Conservation (phyloP, 1,140 invertebrate species). For the Sinonovacula constricta region DNA sequence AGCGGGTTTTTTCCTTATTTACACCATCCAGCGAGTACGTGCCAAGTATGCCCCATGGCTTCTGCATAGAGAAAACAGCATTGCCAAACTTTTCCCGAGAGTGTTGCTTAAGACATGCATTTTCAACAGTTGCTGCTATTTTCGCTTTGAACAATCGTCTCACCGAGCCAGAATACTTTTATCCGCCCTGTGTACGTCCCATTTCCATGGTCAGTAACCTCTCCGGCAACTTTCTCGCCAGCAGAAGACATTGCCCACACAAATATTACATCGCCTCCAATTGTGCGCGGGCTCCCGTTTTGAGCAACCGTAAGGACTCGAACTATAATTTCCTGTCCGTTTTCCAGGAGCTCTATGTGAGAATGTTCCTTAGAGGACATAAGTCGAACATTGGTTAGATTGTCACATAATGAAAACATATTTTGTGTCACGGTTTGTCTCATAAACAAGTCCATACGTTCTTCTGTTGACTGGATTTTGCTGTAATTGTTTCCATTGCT, state of each 20-base stretch:
- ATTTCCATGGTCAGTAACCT: slow-evolving; percentile 40
- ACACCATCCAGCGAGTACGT: slow-evolving; percentile 1
- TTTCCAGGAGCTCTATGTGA: too few species aligned
- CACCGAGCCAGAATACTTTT: slow-evolving; percentile 23
- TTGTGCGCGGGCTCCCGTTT: not conserved
- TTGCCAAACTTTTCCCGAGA: slow-evolving; percentile 17
- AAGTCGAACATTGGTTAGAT: too few species aligned
- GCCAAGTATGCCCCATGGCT: slow-evolving; percentile 18
- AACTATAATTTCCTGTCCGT: too few species aligned
- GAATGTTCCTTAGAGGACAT: too few species aligned
- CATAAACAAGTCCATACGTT: too few species aligned
- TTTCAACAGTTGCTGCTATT: slow-evolving; percentile 16
- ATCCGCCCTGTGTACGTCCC: slow-evolving; percentile 28
- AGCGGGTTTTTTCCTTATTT: slow-evolving; percentile 11
- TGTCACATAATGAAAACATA: too few species aligned
- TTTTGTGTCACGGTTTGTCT: too few species aligned
- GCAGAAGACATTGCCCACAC: slow-evolving; percentile 1
- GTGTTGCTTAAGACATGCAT: slow-evolving; percentile 29
- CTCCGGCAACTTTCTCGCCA: slow-evolving; percentile 25
- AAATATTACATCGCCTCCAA: slow-evolving; percentile 17
- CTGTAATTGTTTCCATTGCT: too few species aligned
- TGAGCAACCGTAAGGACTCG: too few species aligned
- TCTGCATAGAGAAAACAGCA: slow-evolving; percentile 7
- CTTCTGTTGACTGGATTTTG: too few species aligned
- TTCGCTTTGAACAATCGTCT: slow-evolving; percentile 10